Evolutionary conservation across 2,797 vertebrate genomes (phyloP).

Genomic region (Ibycter americanus): DNA sequence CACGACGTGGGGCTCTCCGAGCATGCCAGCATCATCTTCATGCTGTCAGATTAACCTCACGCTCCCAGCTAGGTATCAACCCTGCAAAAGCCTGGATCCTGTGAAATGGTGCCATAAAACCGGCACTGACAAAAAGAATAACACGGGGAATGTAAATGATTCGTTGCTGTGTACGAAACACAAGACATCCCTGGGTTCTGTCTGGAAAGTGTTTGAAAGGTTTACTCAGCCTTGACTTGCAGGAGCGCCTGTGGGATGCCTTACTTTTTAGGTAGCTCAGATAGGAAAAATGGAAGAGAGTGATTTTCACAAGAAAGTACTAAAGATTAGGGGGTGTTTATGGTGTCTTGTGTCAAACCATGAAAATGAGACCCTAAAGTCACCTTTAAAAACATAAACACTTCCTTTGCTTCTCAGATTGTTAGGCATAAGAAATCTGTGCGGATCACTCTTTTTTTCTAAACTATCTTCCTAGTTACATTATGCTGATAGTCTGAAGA

Average conservation of each 20-base stretch:
- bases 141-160: background rate
- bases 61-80: background rate
- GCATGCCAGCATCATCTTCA: background rate
- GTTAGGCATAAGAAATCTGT: background rate
- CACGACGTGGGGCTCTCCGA: fast-evolving
- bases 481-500: background rate
- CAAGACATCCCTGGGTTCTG: background rate
- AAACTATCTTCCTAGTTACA: background rate
- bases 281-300: background rate
- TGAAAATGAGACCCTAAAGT: background rate
- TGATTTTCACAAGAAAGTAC: background rate
- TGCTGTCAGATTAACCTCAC: fast-evolving
- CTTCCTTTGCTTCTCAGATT: background rate
- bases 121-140: background rate
- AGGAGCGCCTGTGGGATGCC: background rate
- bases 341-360: background rate
- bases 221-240: background rate
- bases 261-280: background rate
- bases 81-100: background rate
- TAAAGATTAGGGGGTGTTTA: background rate
- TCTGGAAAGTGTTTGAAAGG: slow-evolving; percentile 42
- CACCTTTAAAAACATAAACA: background rate
- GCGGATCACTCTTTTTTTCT: background rate
- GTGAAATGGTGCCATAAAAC: background rate
- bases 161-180: slow-evolving; percentile 31